Evolutionary conservation across 2,797 vertebrate species (phyloP), one percentile per base, ranked within the genome.

Genomic region (Coilia nasus): DNA sequence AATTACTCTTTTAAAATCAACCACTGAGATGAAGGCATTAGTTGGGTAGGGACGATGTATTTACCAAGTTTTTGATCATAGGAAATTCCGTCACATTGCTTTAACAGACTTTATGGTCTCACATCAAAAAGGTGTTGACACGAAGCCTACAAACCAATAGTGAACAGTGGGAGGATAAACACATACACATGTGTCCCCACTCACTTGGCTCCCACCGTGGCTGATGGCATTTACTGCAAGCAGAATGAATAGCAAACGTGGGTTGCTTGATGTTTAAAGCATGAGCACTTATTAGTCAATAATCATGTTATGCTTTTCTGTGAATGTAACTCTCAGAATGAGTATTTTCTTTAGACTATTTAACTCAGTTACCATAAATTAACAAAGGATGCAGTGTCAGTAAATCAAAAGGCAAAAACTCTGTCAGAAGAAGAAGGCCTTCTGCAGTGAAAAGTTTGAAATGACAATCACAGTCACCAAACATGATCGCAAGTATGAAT

Each of bases 291-390:
- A 35, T 78, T n/a, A 41, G 71, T 78, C 35, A 78, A 78, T 19
- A 21, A 78, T 44, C 35, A n/a, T 75, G 19, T 44, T 44, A 41
- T 78, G 21, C 31, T 44, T 75, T 41, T 78, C 35, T 78, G 15
- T 31, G 25, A 71, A 71, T 11, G 4, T 14, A 31, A 17, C 64
- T 78, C 31, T 78, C 35, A 44, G 71, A 19, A 78, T 78, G 71
- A 78, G 31, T 78, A 14, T 19, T 78, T 21, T 41, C 71, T 78
- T 35, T 21, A 21, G 71, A 78, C 31, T 6, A 41, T 78, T 78
- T 7, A 78, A 44, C 71, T 78, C 35, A 44, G 71, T 44, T 78
- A 78, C 71, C 71, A 78, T 78, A 78, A 78, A 44, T 44, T 78
- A 14, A 78, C 6, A 41, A 78, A 21, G 6, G 50, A 41, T 41